Base-by-base conservation (phyloP, 2,888 invertebrate genomes). In the Oasisia sp. region DNA sequence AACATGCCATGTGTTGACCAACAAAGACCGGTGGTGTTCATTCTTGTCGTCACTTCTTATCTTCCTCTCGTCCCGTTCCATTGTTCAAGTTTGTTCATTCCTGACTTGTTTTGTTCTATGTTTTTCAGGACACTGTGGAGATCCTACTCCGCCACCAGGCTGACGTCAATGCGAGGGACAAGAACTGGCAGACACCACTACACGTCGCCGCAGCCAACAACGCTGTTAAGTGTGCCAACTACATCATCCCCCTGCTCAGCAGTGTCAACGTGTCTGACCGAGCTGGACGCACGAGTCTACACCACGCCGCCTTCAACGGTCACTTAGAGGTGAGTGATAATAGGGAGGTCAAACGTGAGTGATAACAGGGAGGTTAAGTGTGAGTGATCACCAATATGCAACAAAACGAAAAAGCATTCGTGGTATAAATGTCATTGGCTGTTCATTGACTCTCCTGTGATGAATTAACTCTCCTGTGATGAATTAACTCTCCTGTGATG, bases 301-400 rank as follows among this genome's bases (percentile, higher is more conserved):
- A 97, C 95, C 97, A 97, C 95, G 97, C 97, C 9, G 97, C 97
- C 19, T 97, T 97, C 95, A 97, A 97, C 94, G 97, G 97, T 0
- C 97, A 97, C 94, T 95, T 96, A 92, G 97, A 97, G 95, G 96
- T 97, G 93, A 27, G 56, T 91, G 91, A 50, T 90, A 90, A 90
- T 45, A 45, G 74, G 74, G 74, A 74, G 74, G 89, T 89, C 89
- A 89, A 11, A 19, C 8, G 89, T 89, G 89, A 32, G 32, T 89
- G 3, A 50, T 50, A 50, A 50, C 14, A 50, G 50, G 5, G 9
- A 50, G 50, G 50, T 8, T 1, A 50, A 50, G 1, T 38, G 0
- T 11, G 45, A 45, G 45, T 45, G 45, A 45, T 45, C n/a, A n/a
- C n/a, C n/a, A 45, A 45, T 45, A 45, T 45, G n/a, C n/a, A n/a